Base-by-base conservation (phyloP, 2,888 invertebrate genomes). In the Sinodicranocentrus sp. region DNA sequence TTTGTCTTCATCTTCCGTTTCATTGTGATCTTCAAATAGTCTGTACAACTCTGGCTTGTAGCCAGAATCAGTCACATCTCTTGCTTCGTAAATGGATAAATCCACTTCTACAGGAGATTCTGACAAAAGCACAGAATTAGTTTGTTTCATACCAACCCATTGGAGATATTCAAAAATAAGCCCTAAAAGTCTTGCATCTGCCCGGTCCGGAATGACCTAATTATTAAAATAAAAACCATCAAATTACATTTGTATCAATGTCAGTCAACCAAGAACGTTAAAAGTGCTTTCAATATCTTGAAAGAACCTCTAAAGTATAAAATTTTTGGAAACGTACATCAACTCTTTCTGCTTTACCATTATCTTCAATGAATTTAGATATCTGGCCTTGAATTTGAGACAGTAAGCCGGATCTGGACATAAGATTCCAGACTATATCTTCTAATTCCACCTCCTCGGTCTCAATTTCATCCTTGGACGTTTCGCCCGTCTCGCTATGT, bases 101-200 rank as follows among this genome's bases (percentile, higher is more conserved):
- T 86, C 84, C 13, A 88, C 61, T 44, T 79, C 78, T 10, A 88
- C 86, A 0, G 88, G 87, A 1, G 86, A 84, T 57, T 88, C 88
- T 28, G 85, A 83, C 0, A 88, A 59, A 8, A 88, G 84, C 1
- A 86, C 59, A 2, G 80, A 80, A 48, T 83, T 85, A 1, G 87
- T 86, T 61, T 86, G 82, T 33, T 86, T 87, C 88, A 88, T 85
- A 15, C 88, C 88, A 19, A 86, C 71, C 88, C 88, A 88, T n/a
- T 86, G 85, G n/a, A 88, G 77, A 57, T 88, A 88, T 57, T 88
- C 88, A 63, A 87, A 87, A 44, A 88, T 87, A 23, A 65, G 39
- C 0, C 84, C 71, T 26, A 88, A 48, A 25, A 87, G 82, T 39
- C 57, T 54, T 48, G 71, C 65, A 57, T 87, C 78, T 1, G 84